phyloP scores from a whole-genome alignment of 2,888 invertebrate genomes.

The Pediacus dermestoides region DNA sequence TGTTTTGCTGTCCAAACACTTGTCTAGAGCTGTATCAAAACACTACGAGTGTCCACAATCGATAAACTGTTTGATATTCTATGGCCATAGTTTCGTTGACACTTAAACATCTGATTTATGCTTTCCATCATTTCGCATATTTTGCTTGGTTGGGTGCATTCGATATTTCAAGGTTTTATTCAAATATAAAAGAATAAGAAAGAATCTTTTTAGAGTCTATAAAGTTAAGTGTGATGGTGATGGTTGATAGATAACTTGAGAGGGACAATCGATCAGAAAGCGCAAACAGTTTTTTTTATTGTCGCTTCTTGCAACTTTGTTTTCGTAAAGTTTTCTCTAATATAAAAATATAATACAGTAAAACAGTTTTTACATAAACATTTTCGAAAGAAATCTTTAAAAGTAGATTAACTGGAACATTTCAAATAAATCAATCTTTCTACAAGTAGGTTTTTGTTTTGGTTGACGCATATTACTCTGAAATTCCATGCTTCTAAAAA shows the following conservation, averaged over 20 bases:
- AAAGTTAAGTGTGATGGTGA: constrained; percentile 1
- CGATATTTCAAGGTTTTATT: constrained; percentile 16
- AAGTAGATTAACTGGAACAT: too few relatives aligned
- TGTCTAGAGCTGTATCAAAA: background rate
- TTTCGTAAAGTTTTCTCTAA: too few relatives aligned
- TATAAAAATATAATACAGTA: too few relatives aligned
- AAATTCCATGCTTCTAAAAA: too few relatives aligned
- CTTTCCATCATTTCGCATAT: constrained; percentile 36
- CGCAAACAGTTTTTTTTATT: background rate
- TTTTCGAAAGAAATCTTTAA: too few relatives aligned
- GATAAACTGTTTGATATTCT: constrained; percentile 22
- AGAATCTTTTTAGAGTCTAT: background rate
- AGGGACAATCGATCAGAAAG: background rate
- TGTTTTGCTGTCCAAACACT: background rate
- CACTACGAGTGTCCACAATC: background rate
- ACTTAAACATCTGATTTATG: constrained; percentile 38
- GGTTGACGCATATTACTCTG: too few relatives aligned
- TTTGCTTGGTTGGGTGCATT: constrained; percentile 22
- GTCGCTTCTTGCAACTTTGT: too few relatives aligned
- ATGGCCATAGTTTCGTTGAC: constrained; percentile 29
- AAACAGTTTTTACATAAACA: too few relatives aligned
- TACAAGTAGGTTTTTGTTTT: too few relatives aligned
- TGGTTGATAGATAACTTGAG: too few relatives aligned
- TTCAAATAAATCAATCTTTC: too few relatives aligned
- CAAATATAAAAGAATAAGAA: constrained; percentile 9